Conservation (phyloP, 2,113 vertebrate genomes). For the Lontra canadensis region DNA sequence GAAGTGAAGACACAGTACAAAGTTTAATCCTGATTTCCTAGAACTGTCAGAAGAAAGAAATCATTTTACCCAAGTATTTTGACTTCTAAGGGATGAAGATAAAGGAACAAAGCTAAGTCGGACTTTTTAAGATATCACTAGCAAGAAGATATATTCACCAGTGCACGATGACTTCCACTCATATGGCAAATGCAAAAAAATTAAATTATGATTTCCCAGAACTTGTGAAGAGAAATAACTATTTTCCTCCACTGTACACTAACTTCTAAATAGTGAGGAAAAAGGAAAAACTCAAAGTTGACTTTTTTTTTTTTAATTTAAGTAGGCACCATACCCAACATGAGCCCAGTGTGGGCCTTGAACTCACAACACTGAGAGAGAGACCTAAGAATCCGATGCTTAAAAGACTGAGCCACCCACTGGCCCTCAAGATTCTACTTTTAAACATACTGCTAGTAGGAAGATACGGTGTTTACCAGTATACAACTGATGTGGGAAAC, state of each 20-base stretch:
- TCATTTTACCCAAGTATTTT: not conserved
- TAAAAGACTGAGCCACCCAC: too few relatives aligned
- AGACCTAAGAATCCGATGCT: too few relatives aligned
- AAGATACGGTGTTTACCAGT: rapidly evolving
- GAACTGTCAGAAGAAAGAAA: not conserved
- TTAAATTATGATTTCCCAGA: too few relatives aligned
- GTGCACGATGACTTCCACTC: too few relatives aligned
- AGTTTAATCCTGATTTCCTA: too few relatives aligned
- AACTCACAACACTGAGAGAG: too few relatives aligned
- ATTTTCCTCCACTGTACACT: not conserved
- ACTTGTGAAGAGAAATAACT: not conserved
- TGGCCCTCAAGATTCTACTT: too few relatives aligned
- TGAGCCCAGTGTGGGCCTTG: too few relatives aligned
- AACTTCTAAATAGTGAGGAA: not conserved
- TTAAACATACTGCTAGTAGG: not conserved
- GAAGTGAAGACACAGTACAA: not conserved
- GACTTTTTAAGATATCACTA: not conserved
- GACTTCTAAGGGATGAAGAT: not conserved
- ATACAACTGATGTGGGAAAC: not conserved
- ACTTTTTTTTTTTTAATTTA: too few relatives aligned
- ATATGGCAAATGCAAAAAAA: too few relatives aligned
- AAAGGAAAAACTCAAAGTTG: not conserved
- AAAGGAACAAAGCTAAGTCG: too few relatives aligned
- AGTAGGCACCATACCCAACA: too few relatives aligned
- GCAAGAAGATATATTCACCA: not conserved